Base-by-base conservation (phyloP, 2,888 invertebrate species). In the Eurois occulta region DNA sequence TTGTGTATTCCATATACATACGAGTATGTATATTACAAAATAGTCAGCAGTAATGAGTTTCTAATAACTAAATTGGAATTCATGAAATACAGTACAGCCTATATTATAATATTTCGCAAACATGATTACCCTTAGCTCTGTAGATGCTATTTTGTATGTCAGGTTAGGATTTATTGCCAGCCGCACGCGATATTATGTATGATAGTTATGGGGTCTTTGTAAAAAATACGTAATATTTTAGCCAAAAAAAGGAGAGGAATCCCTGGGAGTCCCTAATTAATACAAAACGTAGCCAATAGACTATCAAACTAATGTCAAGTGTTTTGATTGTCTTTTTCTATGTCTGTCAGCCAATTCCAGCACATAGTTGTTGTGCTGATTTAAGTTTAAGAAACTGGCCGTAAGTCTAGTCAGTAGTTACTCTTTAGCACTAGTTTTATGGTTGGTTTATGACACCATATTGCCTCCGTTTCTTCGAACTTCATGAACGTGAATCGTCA, bases 11-110 rank as follows among this genome's bases (percentile, higher is more conserved):
- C 41, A 72, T 28, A 41, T n/a, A 24, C 35, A 41, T 13, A 38
- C n/a, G n/a, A n/a, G n/a, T 11, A 48, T n/a, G 41, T 41, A 41
- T 41, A 70, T 88, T 68, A 73, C 62, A 80, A 83, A 87, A 88
- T 77, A 79, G 18, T 66, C 24, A 16, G 75, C 48, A 75, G 70
- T 76, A 72, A 83, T 83, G 84, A 86, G 60, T 69, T 69, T 74
- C 43, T 8, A 72, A 83, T 86, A 66, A 46, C 83, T 38, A 69
- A 75, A 84, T 78, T 84, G 64, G 35, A 35, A 81, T 69, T 43
- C 62, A 70, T 85, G 62, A 72, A 81, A 75, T 62, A 58, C 24
- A 46, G 64, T 52, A 41, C 52, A 16, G 35, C 6, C 64, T 65
- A 62, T 64, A 70, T 8, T 64, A 70, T 71, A 52, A 38, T 65